phyloP scores from a whole-genome alignment of 2,113 vertebrate species.

The Cairina moschata region DNA sequence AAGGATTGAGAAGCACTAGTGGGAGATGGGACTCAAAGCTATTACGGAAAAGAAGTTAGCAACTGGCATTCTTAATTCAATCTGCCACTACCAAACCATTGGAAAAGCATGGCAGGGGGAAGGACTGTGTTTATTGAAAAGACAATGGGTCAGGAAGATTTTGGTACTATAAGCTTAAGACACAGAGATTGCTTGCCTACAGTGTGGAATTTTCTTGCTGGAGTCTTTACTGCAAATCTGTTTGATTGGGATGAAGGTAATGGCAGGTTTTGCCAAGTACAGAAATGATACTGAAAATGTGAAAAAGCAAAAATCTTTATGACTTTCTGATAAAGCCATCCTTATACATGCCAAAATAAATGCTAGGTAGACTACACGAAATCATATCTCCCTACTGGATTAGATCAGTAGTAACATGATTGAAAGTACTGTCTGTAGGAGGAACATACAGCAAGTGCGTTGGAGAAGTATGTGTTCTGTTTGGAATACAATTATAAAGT shows the following conservation, averaged over 20 bases:
- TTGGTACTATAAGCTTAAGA: not conserved
- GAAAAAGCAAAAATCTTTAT: not conserved
- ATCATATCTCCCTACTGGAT: not conserved
- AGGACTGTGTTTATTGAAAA: not conserved
- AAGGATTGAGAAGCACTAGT: not conserved
- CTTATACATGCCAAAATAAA: not conserved
- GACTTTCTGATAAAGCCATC: not conserved
- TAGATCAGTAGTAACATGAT: not conserved
- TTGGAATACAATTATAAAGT: not conserved
- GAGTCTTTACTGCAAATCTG: not conserved
- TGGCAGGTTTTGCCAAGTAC: not conserved
- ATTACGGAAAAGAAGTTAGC: not conserved
- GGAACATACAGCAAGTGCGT: not conserved
- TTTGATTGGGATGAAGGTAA: not conserved
- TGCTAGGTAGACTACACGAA: not conserved
- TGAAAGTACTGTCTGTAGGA: not conserved
- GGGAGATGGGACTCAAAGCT: not conserved
- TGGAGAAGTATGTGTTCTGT: not conserved
- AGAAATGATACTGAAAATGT: not conserved
- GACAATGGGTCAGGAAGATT: not conserved
- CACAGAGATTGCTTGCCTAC: not conserved
- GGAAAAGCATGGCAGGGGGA: not conserved
- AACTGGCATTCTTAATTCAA: not conserved
- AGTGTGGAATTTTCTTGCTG: not conserved
- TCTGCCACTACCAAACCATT: not conserved